These are phyloP conservation scores for Premnoplex brunnescens DNA, from an alignment of 2,797 vertebrate species.

Conservation along the genomic window DNA sequence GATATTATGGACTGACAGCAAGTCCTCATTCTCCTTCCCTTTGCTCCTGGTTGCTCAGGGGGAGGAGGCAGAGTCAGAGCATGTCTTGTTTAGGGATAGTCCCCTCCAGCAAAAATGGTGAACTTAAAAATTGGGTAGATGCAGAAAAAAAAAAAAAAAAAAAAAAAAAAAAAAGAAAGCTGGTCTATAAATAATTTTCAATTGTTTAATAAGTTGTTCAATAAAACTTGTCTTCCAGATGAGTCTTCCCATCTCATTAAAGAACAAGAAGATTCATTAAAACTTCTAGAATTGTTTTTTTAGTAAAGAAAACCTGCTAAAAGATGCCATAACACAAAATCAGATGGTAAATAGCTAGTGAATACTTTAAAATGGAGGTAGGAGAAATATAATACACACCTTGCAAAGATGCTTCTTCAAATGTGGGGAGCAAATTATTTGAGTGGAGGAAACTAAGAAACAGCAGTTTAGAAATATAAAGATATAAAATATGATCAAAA, in stretches of 20 bases:
- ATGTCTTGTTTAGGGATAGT: background rate
- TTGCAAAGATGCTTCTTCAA: background rate
- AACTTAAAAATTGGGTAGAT: background rate
- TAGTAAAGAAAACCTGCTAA: background rate
- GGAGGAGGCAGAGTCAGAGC: background rate
- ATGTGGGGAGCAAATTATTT: accelerated
- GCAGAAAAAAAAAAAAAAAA: background rate
- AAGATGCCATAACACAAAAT: background rate
- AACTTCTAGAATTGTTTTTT: background rate
- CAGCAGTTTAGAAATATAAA: background rate
- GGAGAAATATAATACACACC: background rate
- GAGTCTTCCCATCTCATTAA: background rate
- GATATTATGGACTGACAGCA: background rate
- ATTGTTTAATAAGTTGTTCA: background rate
- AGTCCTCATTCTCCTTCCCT: accelerated
- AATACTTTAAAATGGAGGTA: background rate
- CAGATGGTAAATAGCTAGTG: background rate
- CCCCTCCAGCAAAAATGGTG: background rate
- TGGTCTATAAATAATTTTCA: background rate
- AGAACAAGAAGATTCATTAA: background rate
- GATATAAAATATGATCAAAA: background rate
- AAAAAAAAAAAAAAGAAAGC: background rate
- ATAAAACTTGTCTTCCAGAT: background rate
- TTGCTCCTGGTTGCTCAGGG: background rate
- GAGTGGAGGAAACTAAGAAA: background rate